phyloP scores from a whole-genome alignment of 2,113 vertebrate genomes.

The Paracanthobrama guichenoti region DNA sequence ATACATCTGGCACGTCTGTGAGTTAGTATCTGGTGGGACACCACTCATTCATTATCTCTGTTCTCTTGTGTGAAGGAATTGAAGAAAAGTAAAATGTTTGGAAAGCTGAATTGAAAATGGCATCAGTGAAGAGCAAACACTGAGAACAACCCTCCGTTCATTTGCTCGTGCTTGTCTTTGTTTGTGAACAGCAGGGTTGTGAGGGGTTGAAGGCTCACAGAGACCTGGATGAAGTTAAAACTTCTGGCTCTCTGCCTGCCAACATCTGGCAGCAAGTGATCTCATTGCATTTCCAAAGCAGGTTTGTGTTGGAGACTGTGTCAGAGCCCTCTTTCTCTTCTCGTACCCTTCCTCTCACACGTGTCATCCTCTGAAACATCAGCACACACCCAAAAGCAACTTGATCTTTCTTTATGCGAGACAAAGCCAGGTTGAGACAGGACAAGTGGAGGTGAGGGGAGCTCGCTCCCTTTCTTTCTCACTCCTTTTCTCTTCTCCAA shows the following conservation, averaged over 20 bases:
- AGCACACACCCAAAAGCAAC: not conserved
- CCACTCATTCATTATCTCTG: slow-evolving; percentile 55
- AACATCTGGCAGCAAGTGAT: not conserved
- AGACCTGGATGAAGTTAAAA: not conserved
- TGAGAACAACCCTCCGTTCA: slow-evolving; percentile 73
- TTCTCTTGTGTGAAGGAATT: slow-evolving; percentile 50
- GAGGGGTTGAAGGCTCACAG: slow-evolving; percentile 4
- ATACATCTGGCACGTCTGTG: slow-evolving; percentile 57
- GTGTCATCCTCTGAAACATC: not conserved
- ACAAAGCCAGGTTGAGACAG: not conserved
- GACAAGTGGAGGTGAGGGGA: not conserved
- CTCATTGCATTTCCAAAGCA: slow-evolving; percentile 1
- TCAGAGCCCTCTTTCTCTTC: not conserved
- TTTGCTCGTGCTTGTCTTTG: not conserved
- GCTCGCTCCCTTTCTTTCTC: not conserved
- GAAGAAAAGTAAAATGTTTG: slow-evolving; percentile 71
- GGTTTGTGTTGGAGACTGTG: not conserved
- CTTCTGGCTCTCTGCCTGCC: slow-evolving; percentile 17
- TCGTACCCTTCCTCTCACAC: not conserved
- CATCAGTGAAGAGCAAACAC: slow-evolving; percentile 53
- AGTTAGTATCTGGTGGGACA: slow-evolving; percentile 46
- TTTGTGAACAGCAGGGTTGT: not conserved
- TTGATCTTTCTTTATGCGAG: not conserved
- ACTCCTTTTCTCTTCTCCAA: not conserved
- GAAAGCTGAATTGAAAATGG: slow-evolving; percentile 79